Evolutionary conservation across 2,888 invertebrate genomes (phyloP), one percentile per base, ranked within the genome.

Genomic region (Sepioteuthis lessoniana): DNA sequence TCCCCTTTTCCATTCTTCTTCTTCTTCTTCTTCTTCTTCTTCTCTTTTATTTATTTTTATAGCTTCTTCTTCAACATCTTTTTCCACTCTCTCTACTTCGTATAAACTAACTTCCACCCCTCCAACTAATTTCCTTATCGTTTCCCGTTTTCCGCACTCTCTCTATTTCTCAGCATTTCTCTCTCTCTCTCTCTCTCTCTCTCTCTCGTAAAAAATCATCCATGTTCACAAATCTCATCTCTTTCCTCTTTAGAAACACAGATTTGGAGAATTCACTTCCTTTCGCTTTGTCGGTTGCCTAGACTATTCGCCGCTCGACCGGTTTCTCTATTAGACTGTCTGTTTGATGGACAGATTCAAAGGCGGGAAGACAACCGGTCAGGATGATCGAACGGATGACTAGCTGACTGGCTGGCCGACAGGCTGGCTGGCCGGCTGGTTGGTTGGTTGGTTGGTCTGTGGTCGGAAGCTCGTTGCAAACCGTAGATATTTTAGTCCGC

Each of bases 281-380:
- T n/a, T 76, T 76, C 16, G 76, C 76, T 35, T 76, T 10, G 76
- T 76, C 76, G 76, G 76, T 76, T n/a, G n/a, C 76, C 76, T 76
- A 13, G 76, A n/a, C 76, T n/a, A 76, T 76, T 76, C n/a, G 76
- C 13, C 76, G 76, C 76, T 76, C 76, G 76, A 76, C 76, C 76
- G 76, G n/a, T 76, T 76, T 76, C n/a, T n/a, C 76, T 76, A 76
- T 76, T 76, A 76, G 76, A n/a, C 76, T 76, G 76, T n/a, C 76
- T n/a, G n/a, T 76, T 76, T 76, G 76, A 76, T 76, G 76, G 76
- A 35, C 55, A 55, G 55, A 55, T 25, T 55, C 55, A 55, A 76
- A 76, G 76, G 13, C 76, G 76, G 76, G 76, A 76, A 76, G 76
- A 35, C 76, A 76, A 76, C n/a, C n/a, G n/a, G 76, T 76, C n/a